Evolutionary conservation across 2,797 vertebrate species (phyloP).

Genomic region (Chiloscyllium punctatum): DNA sequence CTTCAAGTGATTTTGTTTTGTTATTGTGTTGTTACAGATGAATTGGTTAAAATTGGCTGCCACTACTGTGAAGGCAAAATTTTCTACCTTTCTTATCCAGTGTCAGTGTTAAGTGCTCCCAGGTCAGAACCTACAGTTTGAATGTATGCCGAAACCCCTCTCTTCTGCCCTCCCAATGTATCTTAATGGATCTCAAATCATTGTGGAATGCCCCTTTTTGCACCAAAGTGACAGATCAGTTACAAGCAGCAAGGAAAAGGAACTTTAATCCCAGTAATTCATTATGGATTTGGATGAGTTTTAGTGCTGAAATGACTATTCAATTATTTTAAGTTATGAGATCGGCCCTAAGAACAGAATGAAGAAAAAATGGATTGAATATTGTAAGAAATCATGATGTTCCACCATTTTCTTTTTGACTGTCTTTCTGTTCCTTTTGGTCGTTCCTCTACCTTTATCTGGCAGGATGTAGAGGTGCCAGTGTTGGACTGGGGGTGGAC

Average conservation of each 20-base stretch:
- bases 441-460: background rate
- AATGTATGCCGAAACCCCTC: background rate
- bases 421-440: background rate
- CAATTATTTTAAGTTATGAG: background rate
- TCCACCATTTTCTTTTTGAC: background rate
- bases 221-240: background rate
- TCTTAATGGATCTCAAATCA: background rate
- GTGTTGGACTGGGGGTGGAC: too few species aligned
- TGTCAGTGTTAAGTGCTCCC: background rate
- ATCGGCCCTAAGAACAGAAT: background rate
- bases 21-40: background rate
- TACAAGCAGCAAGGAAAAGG: background rate
- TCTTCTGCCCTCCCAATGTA: background rate
- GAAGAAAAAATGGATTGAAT: background rate
- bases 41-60: background rate
- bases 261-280: background rate
- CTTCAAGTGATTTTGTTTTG: background rate
- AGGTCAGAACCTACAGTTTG: background rate
- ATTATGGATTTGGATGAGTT: background rate
- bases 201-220: background rate
- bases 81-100: background rate
- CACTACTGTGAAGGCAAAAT: background rate
- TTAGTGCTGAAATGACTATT: background rate
- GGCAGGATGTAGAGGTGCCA: background rate
- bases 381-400: background rate